Conservation (phyloP, 2,888 invertebrate species). For the Diogma glabrata region DNA sequence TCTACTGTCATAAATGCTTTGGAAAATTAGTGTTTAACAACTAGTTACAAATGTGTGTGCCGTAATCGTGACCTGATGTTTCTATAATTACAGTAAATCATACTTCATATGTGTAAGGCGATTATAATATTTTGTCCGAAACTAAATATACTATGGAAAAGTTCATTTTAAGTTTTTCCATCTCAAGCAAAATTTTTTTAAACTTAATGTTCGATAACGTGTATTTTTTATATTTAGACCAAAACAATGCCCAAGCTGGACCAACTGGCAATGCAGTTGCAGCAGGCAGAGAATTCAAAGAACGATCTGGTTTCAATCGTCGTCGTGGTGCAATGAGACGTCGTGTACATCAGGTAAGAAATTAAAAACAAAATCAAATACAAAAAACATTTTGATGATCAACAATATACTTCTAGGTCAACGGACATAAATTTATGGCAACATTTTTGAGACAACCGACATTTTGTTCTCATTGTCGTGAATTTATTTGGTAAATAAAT, state of each 20-base stretch:
- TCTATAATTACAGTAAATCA: too few species aligned
- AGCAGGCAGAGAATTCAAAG: constrained; percentile 82
- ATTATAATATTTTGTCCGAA: too few species aligned
- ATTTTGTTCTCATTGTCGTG: constrained; percentile 98
- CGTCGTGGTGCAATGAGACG: constrained; percentile 96
- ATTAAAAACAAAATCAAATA: constrained; percentile 3
- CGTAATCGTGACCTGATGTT: too few species aligned
- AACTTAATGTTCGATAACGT: neutral
- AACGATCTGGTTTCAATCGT: constrained; percentile 87
- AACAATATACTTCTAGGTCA: constrained; percentile 39
- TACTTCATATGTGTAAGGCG: too few species aligned
- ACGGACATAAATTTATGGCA: constrained; percentile 99
- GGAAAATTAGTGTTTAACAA: too few species aligned
- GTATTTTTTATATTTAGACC: constrained; percentile 30
- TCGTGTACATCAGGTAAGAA: constrained; percentile 80
- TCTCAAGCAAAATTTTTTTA: neutral
- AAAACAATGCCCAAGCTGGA: constrained; percentile 40
- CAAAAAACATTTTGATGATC: neutral
- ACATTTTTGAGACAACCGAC: constrained; percentile 97
- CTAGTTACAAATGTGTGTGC: too few species aligned
- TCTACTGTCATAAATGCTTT: too few species aligned
- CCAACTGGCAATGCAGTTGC: constrained; percentile 33
- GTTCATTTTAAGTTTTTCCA: too few species aligned
- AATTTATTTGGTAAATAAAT: constrained; percentile 87
- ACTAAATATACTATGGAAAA: too few species aligned